Base-by-base conservation (phyloP, 2,113 vertebrate species). In the Mastomys coucha region DNA sequence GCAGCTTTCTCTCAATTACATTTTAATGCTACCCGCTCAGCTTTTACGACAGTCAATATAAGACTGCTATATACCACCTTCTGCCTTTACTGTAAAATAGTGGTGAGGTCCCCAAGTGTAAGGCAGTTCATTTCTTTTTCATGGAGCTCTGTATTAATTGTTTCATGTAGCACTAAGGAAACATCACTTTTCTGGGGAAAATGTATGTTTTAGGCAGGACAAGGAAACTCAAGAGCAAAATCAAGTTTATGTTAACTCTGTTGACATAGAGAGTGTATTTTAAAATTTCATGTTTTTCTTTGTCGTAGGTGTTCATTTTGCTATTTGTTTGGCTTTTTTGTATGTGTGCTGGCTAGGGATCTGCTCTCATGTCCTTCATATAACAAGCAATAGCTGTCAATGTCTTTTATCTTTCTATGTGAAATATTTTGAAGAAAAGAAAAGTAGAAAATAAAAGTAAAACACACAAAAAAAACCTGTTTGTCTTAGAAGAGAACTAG, bases 61-160 rank as follows among this genome's bases (percentile, higher is more conserved):
- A 94, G 69, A 97, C n/a, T 80, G 16, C 33, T 42, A 73, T 42
- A 73, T 82, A 26, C 5, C 2, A 1, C 17, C 39, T 76, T 88
- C 58, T 67, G 19, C 33, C 69, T 96, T 93, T 65, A 88, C 24
- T 86, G 39, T 80, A 92, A 97, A 93, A 94, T 39, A 86, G 22
- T 72, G 36, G 73, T 93, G 56, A 82, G 11, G 63, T 88, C 63
- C 63, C 22, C 45, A 2, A 72, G 45, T 19, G 72, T 53, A 70
- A 70, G 70, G 36, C 26, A 70, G 1, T 72, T 88, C 80, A 42
- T 77, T 17, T 51, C 19, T 13, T 76, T 81, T 77, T 39, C 70
- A 77, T 67, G 85, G 72, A 92, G 93, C 7, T n/a, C 2, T 7
- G 92, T 16, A 53, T 90, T 72, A 80, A 78, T 84, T 33, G 31